Base-by-base conservation (phyloP, 2,888 invertebrate species). In the Chesias legatella region DNA sequence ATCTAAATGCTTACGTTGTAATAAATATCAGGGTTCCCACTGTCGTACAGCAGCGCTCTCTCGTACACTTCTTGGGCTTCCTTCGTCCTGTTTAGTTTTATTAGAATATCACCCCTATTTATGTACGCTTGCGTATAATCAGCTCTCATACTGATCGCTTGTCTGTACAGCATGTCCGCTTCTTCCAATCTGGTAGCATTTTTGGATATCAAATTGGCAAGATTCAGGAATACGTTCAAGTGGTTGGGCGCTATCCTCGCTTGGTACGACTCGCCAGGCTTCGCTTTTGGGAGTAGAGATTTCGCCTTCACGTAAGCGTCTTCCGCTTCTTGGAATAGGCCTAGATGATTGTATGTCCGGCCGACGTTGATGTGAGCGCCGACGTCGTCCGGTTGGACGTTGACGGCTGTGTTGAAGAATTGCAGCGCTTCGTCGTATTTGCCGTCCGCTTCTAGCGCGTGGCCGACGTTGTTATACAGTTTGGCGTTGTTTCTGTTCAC, bases 291-390 rank as follows among this genome's bases (percentile, higher is more conserved):
- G 36, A 97, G 89, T 10, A 97, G 83, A 5, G 95, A 94, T 74
- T 97, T 97, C 0, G 97, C 97, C 79, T 91, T 93, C 33, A 96
- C 90, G 75, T 98, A 98, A 0, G 98, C 97, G 56, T 94, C 93
- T 84, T 98, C 98, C 0, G 98, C 98, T 75, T 97, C 95, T 60
- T 82, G 81, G 51, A 77, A 82, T 33, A 60, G 59, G 8, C 96
- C 95, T 49, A 98, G 85, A 71, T 97, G 96, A 79, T 97, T 98
- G 80, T 95, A 97, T 0, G 98, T 98, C 50, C 98, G 90, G 7
- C 98, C 98, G 3, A 98, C 98, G 82, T 98, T 98, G 60, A 98
- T 98, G 75, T 98, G 97, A 3, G 98, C 98, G 0, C 98, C 98
- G 30, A 98, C 96, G 75, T 98, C 98, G 73, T 98, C 98, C 7